Base-by-base conservation (phyloP, 2,113 vertebrate species). In the Indicator maculatus region DNA sequence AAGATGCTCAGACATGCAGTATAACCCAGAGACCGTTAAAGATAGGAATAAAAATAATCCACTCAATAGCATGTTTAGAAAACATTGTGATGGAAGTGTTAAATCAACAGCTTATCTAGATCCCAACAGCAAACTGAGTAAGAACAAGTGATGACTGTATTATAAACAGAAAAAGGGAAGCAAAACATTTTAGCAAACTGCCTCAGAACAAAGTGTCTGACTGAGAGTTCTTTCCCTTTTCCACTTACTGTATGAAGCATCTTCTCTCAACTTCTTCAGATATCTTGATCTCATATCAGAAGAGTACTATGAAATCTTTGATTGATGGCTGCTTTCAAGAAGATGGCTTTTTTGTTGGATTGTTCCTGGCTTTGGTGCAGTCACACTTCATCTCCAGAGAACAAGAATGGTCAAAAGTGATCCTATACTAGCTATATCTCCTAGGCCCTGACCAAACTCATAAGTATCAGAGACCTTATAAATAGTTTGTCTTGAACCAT, bases 161-260 rank as follows among this genome's bases (percentile, higher is more conserved):
- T 93, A 83, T 91, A 89, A 95, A 94, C 76, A 90, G 38, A 56
- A 69, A 88, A 88, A 78, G 28, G 90, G 92, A 94, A 96, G 47
- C 24, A 94, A 93, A 92, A 71, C 30, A 81, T 41, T 81, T 81
- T 24, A 53, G n/a, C 80, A 87, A 83, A 88, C 27, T 85, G 80
- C 65, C 69, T 94, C 56, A 67, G 60, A 93, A 90, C 83, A 81
- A 76, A 67, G 24, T n/a, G 60, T 71, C 52, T 70, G 45, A 76
- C 30, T 92, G 64, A 24, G 24, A 66, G 18, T 63, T 52, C 56
- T 88, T 41, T 76, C 65, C 59, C 21, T 83, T 73, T 86, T 71
- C 41, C 47, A 56, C 61, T 83, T 86, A 64, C 3, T 90, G 33
- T 16, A 50, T 33, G 36, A 92, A 94, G 12, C 60, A 71, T 27